Base-by-base conservation (phyloP, 2,113 vertebrate genomes). In the Pomatorhinus ruficollis region DNA sequence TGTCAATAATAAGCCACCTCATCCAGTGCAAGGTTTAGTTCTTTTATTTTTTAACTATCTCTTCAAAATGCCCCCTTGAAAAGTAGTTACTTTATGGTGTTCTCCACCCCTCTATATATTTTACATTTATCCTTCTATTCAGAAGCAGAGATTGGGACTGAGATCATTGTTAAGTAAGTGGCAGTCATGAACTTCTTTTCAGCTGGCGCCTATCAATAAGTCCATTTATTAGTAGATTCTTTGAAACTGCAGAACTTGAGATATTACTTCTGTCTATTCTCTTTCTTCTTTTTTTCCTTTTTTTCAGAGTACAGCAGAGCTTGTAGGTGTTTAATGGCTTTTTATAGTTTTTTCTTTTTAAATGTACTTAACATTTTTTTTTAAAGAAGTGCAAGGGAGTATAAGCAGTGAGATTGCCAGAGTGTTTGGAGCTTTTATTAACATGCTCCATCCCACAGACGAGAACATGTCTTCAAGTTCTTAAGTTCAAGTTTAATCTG, bases 401-500 rank as follows among this genome's bases (percentile, higher is more conserved):
- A 11, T 31, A 56, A 49, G 59, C 45, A 57, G 47, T 83, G 60
- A 83, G 70, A 59, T 28, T 40, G 49, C 45, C 14, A 22, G 75
- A 76, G 21, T 76, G 47, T 80, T 88, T 83, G 33, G 64, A 77
- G 76, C 69, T 91, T 89, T 87, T 93, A 89, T 89, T 95, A 74
- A 75, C 39, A 21, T 68, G 31, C 20, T 81, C 21, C 68, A 75
- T 75, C 77, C 76, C 77, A 82, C 91, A 66, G 68, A 77, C 0
- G 0, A 94, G 89, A 91, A 89, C 72, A 52, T 37, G 44, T 81
- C 96, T 95, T 92, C 37, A 74, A 71, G 68, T 78, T 92, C 86
- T 78, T 71, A 31, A 90, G 83, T 90, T 95, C 86, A 83, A 44
- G 31, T 93, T 95, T 87, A 81, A 71, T 87, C 86, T 96, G 96